These are phyloP conservation scores for Pampus argenteus DNA, from an alignment of 2,797 vertebrate genomes.

Conservation along the genomic window DNA sequence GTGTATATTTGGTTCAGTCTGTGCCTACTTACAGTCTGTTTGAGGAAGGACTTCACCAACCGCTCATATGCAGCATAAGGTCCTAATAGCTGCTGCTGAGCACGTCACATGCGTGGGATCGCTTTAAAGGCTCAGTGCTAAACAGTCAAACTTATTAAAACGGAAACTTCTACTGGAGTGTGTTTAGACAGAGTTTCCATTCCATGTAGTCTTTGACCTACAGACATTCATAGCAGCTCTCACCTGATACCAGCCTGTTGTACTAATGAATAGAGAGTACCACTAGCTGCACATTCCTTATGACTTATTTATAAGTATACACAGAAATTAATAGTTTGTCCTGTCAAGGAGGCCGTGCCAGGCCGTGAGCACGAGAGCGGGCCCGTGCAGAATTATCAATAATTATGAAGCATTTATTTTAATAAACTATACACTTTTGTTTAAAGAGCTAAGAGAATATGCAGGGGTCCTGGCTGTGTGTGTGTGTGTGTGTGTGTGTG, in stretches of 20 bases:
- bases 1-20: not conserved
- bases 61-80: no score
- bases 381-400: constrained; percentile 18
- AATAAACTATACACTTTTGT: constrained; percentile 14
- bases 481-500: not conserved
- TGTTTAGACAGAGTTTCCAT: no score
- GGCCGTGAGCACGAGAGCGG: not conserved
- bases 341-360: constrained; percentile 28
- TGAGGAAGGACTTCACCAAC: no score
- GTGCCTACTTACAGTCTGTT: no score
- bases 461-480: not conserved
- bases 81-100: no score
- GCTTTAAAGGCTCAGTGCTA: no score
- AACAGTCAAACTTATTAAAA: no score
- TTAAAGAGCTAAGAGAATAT: not conserved
- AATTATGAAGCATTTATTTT: constrained; percentile 25
- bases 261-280: constrained; percentile 27
- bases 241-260: not conserved
- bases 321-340: constrained; percentile 39
- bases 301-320: constrained; percentile 44
- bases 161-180: no score
- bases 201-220: constrained; percentile 18
- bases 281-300: constrained; percentile 13
- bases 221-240: constrained; percentile 13
- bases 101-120: no score